Base-by-base conservation (phyloP, 2,113 vertebrate genomes). In the Cathartes aura region DNA sequence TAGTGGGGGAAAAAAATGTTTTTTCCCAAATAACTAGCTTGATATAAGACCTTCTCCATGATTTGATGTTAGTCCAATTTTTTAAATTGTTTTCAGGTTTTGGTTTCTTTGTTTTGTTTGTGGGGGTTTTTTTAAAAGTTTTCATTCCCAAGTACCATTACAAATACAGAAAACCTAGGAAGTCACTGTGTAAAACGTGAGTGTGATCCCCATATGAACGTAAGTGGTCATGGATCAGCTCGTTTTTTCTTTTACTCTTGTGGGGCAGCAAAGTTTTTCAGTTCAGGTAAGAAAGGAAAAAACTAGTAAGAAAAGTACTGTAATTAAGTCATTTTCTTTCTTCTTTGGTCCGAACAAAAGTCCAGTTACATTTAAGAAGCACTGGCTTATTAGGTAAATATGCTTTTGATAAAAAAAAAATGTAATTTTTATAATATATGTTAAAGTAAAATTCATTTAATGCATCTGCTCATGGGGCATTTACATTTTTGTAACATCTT, bases 301-400 rank as follows among this genome's bases (percentile, higher is more conserved):
- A 53, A 19, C 0, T 50, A 36, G 58, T 56, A 58, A 14, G 13
- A 78, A 55, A n/a, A 1, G 0, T n/a, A 23, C 7, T 43, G 8
- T n/a, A 60, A 59, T 66, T 55, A 79, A 58, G 7, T 62, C 3
- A 43, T 56, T 71, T 48, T 6, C 8, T 92, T 85, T 88, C 24
- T 8, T 63, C 21, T 79, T 73, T 21, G 5, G 6, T 63, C 18
- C 4, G 2, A 67, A 71, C 2, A 59, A 63, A 82, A 82, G 15
- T 34, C 11, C 13, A 29, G 0, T 36, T 78, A 13, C 0, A 1
- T 59, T 70, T 87, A 63, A 78, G 24, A 78, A 84, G 2, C 17
- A 6, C 8, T 45, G 12, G 3, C 4, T 78, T 70, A 66, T 34
- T 36, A 82, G 87, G 9, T 22, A 62, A 58, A 82, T 8, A 34